Conservation (phyloP, 2,888 invertebrate species). For the Apamea sordens region DNA sequence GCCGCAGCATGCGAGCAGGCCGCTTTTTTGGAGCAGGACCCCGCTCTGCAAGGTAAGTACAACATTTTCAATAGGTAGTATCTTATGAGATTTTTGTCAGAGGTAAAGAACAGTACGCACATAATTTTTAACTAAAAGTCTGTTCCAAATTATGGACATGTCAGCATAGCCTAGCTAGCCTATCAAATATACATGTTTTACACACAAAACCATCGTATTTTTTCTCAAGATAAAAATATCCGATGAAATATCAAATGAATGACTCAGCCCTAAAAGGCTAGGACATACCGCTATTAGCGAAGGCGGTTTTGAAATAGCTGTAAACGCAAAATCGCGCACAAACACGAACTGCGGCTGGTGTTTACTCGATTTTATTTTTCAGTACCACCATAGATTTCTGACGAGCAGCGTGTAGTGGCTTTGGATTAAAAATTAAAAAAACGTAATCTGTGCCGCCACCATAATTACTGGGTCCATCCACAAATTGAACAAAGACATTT, state of each 20-base stretch:
- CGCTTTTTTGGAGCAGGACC: rapidly evolving
- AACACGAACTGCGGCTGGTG: too few species aligned
- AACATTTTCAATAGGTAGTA: not conserved
- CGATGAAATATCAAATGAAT: not conserved
- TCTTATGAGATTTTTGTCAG: not conserved
- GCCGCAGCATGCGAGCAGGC: rapidly evolving
- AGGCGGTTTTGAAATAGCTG: too few species aligned
- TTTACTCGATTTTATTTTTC: not conserved
- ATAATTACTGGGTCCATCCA: not conserved
- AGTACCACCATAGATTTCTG: not conserved
- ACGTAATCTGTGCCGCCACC: not conserved
- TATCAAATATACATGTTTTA: not conserved
- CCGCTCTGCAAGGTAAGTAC: not conserved
- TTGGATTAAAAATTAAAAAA: not conserved
- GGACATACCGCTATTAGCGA: not conserved
- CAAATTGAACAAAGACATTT: not conserved
- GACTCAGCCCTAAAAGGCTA: not conserved
- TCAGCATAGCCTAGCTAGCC: not conserved
- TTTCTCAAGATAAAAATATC: not conserved
- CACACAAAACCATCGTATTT: not conserved
- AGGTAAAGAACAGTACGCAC: not conserved
- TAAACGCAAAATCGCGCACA: too few species aligned
- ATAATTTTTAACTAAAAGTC: not conserved
- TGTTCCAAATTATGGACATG: not conserved
- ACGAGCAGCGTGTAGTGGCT: not conserved